Evolutionary conservation across 1,140 invertebrate species (phyloP).

Genomic region (Euwallacea similis): DNA sequence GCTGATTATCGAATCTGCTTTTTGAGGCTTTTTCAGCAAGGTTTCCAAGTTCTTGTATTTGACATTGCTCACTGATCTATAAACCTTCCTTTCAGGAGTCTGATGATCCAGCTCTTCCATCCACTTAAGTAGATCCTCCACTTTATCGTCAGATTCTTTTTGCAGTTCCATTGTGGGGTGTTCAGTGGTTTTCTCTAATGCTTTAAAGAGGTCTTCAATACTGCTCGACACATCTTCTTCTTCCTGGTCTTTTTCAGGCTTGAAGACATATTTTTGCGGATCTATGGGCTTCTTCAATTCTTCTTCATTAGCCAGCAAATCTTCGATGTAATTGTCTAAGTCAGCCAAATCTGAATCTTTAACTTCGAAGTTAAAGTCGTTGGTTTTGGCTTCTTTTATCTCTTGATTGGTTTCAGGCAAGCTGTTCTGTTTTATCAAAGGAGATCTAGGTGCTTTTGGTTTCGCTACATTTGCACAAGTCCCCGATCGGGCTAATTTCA

Average conservation of each 20-base stretch:
- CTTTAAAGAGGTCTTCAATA: conserved; percentile 52
- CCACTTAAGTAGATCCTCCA: conserved; percentile 51
- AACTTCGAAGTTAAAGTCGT: conserved; percentile 52
- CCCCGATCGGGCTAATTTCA: too few species aligned
- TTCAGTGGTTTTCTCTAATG: conserved; percentile 48
- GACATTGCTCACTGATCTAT: conserved; percentile 47
- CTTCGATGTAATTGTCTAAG: conserved; percentile 52
- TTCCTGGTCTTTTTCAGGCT: conserved; percentile 26
- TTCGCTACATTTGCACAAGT: conserved; percentile 1
- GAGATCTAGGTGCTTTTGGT: conserved; percentile 22
- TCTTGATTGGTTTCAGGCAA: conserved; percentile 41
- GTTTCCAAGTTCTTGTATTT: conserved; percentile 53
- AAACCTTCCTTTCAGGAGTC: conserved; percentile 45
- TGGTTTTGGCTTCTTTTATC: conserved; percentile 30
- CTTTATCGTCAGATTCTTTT: conserved; percentile 47
- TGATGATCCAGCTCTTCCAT: conserved; percentile 52
- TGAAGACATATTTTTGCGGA: conserved; percentile 37
- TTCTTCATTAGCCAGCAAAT: conserved; percentile 49
- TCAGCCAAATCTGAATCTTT: conserved; percentile 48
- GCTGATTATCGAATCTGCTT: conserved; percentile 43
- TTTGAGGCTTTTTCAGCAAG: conserved; percentile 45
- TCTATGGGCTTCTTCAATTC: conserved; percentile 50
- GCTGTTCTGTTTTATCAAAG: conserved; percentile 43
- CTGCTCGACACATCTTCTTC: conserved; percentile 46
- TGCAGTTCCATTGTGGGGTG: conserved; percentile 34